phyloP scores from a whole-genome alignment of 1,140 invertebrate species.

The Drosophila teissieri region DNA sequence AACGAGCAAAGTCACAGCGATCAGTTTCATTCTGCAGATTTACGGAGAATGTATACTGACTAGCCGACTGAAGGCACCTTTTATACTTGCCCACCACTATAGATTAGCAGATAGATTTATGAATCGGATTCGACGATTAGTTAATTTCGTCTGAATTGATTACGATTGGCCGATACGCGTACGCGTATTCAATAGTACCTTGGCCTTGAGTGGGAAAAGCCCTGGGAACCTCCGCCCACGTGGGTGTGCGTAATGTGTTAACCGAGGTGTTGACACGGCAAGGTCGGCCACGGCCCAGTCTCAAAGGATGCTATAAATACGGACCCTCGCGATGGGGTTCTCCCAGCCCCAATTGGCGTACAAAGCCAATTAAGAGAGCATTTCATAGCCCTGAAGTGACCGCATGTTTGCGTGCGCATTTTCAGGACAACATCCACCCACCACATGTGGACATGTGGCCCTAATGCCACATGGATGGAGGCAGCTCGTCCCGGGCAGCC shows the following conservation, averaged over 20 bases:
- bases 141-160: constrained; percentile 32
- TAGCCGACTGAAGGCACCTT: neutral
- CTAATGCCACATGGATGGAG: constrained; percentile 54
- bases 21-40: constrained; percentile 66
- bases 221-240: neutral
- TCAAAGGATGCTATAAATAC: constrained; percentile 71
- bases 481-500: constrained; percentile 34
- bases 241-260: constrained; percentile 34
- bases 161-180: constrained; percentile 34
- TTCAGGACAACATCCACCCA: constrained; percentile 29
- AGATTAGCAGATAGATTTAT: constrained; percentile 69
- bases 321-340: constrained; percentile 9
- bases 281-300: constrained; percentile 9
- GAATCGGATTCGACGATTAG: constrained; percentile 41
- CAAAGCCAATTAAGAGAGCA: constrained; percentile 75
- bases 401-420: constrained; percentile 58
- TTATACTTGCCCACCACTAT: constrained; percentile 30
- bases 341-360: constrained; percentile 3
- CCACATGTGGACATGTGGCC: constrained; percentile 24
- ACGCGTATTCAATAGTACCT: neutral
- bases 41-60: constrained; percentile 2
- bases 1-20: constrained; percentile 58
- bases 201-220: constrained; percentile 25
- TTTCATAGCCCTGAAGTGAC: constrained; percentile 49
- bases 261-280: constrained; percentile 53